phyloP scores from a whole-genome alignment of 1,140 invertebrate genomes.

The Neodiprion virginianus region DNA sequence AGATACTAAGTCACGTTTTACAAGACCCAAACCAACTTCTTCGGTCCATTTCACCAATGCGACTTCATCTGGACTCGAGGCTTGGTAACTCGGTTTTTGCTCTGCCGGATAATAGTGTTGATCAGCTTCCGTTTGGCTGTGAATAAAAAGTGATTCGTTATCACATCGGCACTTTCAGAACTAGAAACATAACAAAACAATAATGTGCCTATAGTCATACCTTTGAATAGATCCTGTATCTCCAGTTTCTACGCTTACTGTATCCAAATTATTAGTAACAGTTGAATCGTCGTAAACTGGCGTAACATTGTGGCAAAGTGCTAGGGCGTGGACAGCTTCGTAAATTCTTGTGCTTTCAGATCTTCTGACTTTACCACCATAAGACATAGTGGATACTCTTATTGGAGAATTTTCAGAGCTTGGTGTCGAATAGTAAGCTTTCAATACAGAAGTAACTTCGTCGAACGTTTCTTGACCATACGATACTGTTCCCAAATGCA shows the following conservation, averaged over 20 bases:
- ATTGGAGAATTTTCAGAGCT: slow-evolving; percentile 42
- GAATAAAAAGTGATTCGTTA: slow-evolving; percentile 25
- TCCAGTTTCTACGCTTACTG: slow-evolving; percentile 46
- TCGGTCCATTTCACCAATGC: slow-evolving; percentile 81
- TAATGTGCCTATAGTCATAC: slow-evolving; percentile 28
- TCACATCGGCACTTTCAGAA: slow-evolving; percentile 25
- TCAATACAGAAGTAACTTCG: slow-evolving; percentile 67
- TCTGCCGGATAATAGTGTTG: slow-evolving; percentile 63
- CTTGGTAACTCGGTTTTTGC: slow-evolving; percentile 70
- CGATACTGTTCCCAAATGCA: slow-evolving; percentile 90
- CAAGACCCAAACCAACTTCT: slow-evolving; percentile 80
- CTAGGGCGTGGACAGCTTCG: slow-evolving; percentile 93
- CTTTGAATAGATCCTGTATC: slow-evolving; percentile 57
- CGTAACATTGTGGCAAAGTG: slow-evolving; percentile 98
- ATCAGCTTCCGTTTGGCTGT: slow-evolving; percentile 71
- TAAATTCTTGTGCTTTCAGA: slow-evolving; percentile 82
- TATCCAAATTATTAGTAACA: slow-evolving; percentile 42
- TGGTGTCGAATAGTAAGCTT: slow-evolving; percentile 52
- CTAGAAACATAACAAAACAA: background rate
- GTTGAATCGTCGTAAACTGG: slow-evolving; percentile 84
- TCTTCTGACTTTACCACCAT: slow-evolving; percentile 64
- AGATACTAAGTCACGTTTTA: slow-evolving; percentile 78
- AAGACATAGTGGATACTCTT: slow-evolving; percentile 41
- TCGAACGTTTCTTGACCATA: slow-evolving; percentile 89
- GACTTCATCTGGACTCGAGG: slow-evolving; percentile 97